Evolutionary conservation across 1,140 invertebrate genomes (phyloP).

Genomic region (Scaptomyza graminum): DNA sequence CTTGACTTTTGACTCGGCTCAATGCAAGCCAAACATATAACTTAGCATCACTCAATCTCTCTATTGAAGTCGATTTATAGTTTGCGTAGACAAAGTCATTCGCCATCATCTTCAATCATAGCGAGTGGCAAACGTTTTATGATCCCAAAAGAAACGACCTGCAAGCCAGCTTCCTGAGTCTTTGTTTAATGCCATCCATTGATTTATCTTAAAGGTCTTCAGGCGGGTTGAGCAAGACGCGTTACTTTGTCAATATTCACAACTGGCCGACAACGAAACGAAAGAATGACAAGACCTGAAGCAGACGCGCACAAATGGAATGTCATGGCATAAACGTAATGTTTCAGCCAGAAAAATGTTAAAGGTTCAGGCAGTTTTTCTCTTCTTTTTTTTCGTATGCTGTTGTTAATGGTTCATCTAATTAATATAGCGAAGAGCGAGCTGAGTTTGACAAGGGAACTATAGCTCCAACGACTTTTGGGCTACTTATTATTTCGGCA

Average conservation of each 20-base stretch:
- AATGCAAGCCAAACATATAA: not conserved
- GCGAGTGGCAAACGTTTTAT: slow-evolving; percentile 38
- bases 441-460: slow-evolving; percentile 8
- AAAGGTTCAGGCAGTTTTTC: slow-evolving; percentile 5
- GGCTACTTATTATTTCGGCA: slow-evolving; percentile 44
- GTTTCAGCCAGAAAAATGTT: slow-evolving; percentile 10
- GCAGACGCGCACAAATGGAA: slow-evolving; percentile 22
- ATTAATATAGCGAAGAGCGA: slow-evolving; percentile 56
- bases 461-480: too few species aligned
- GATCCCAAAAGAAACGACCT: slow-evolving; percentile 16
- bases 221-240: not conserved
- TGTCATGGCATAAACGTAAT: slow-evolving; percentile 64
- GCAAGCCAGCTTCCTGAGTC: slow-evolving; percentile 3
- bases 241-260: slow-evolving; percentile 61
- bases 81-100: slow-evolving; percentile 8
- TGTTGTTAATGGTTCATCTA: slow-evolving; percentile 34
- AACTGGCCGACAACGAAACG: slow-evolving; percentile 4
- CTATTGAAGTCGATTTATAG: too few species aligned
- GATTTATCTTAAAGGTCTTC: not conserved
- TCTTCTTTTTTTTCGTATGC: slow-evolving; percentile 5
- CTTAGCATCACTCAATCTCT: not conserved
- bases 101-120: slow-evolving; percentile 55
- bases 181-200: slow-evolving; percentile 5
- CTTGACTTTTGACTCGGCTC: not conserved
- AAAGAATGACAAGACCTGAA: not conserved